Evolutionary conservation across 2,888 invertebrate species (phyloP).

Genomic region (Leptopilina myrica): DNA sequence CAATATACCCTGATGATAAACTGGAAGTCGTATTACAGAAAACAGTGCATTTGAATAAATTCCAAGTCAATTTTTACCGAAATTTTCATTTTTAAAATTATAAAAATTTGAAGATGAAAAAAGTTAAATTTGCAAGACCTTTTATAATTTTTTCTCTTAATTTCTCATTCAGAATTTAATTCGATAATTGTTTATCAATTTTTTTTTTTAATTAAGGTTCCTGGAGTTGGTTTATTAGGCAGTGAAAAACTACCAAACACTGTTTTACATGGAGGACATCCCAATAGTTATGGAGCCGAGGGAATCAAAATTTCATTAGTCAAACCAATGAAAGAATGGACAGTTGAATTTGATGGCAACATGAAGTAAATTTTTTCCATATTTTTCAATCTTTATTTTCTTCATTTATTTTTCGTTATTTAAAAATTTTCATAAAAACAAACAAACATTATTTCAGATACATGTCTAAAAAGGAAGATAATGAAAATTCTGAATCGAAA

Average conservation of each 20-base stretch:
- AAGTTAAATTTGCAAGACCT: no score
- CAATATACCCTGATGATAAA: background rate
- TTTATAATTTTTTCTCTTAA: no score
- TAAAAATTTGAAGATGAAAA: no score
- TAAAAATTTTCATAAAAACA: background rate
- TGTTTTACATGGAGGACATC: constrained; percentile 7
- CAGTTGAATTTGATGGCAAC: constrained; percentile 10
- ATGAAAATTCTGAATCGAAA: constrained; percentile 14
- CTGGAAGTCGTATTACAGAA: no score
- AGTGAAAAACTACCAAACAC: constrained; percentile 31
- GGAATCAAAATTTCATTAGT: constrained; percentile 16
- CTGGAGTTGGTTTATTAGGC: constrained; percentile 27
- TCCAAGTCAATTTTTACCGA: background rate
- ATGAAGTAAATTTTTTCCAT: constrained; percentile 15
- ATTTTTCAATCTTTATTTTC: background rate
- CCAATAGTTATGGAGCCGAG: constrained; percentile 12
- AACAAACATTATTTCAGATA: constrained; percentile 4
- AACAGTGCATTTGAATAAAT: background rate
- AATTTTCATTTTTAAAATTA: background rate
- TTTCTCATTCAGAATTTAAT: no score
- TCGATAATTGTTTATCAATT: background rate
- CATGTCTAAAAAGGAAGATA: background rate
- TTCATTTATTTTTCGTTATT: background rate
- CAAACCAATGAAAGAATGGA: constrained; percentile 37
- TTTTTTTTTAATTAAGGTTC: background rate